Base-by-base conservation (phyloP, 2,797 vertebrate species). In the Rhabdomys pumilio region DNA sequence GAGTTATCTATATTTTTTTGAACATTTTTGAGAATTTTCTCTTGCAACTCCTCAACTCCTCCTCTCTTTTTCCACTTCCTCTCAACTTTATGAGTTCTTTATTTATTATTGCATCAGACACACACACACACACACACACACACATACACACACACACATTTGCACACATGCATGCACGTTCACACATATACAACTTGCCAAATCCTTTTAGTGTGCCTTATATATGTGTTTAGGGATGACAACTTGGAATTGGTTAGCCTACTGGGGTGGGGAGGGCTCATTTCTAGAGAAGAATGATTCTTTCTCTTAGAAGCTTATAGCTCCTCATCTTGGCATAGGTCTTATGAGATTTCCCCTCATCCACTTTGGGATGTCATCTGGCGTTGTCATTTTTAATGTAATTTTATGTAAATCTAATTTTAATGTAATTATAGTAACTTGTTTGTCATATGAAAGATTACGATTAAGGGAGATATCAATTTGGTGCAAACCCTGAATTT, bases 401-500 rank as follows among this genome's bases (percentile, higher is more conserved):
- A 82, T 89, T 24, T 41, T 26, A 75, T 44, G 22, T 44, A 75
- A 75, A 75, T 44, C 20, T 75, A 75, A 75, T 44, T 41, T 44
- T 24, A 75, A 41, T 44, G 72, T 75, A 75, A 75, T 44, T 44
- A 12, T 75, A 41, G 13, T 44, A 75, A 75, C 38, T 44, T 75
- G 72, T 24, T 75, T 75, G 38, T 44, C 11, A 44, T 75, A 57
- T 63, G 55, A 77, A 92, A 26, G 29, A 73, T 90, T 84, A 81
- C 65, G n/a, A 22, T 24, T 69, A 95, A 81, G 14, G 84, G 24
- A 77, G 19, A 87, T 50, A 61, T 13, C 14, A 34, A 24, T 85
- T 90, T 75, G 82, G 24, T 57, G 83, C 3, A 96, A 81, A 50
- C 3, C 34, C 34, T 55, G 77, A 20, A 44, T 82, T 88, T 41